Conservation (phyloP, 2,113 vertebrate genomes). For the Equus quagga region DNA sequence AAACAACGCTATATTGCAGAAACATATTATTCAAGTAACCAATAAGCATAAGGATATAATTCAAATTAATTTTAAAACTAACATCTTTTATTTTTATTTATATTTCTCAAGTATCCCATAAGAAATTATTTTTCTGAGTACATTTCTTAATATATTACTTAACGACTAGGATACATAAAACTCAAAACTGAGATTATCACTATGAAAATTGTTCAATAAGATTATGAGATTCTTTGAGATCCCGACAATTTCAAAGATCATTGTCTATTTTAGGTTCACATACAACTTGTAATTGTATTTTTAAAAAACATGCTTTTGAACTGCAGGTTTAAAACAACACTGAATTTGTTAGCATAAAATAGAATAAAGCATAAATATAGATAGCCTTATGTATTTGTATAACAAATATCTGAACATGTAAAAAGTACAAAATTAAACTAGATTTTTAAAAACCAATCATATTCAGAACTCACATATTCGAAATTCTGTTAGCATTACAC, state of each 20-base stretch:
- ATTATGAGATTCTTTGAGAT: not conserved
- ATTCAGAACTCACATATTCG: not conserved
- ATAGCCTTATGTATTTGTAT: not conserved
- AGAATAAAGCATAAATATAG: slow-evolving; percentile 33
- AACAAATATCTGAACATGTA: not conserved
- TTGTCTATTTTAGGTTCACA: not conserved
- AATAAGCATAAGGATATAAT: slow-evolving; percentile 31
- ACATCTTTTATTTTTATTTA: not conserved
- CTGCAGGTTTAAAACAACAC: not conserved
- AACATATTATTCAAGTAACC: slow-evolving; percentile 27
- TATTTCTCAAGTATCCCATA: slow-evolving; percentile 3
- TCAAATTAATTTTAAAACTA: slow-evolving; percentile 39
- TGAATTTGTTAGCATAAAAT: slow-evolving; percentile 49
- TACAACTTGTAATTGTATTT: not conserved
- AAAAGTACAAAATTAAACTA: slow-evolving; percentile 48
- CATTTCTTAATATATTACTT: not conserved
- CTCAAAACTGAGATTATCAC: not conserved
- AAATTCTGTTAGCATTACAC: not conserved
- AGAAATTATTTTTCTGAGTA: not conserved
- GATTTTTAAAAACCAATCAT: not conserved
- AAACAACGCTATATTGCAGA: slow-evolving; percentile 52
- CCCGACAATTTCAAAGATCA: not conserved
- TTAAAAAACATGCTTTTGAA: not conserved
- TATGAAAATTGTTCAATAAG: not conserved
- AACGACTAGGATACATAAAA: not conserved